Percentiles rank a stretch among this genome's conserved stretches.
phyloP scores from a whole-genome alignment of 2,113 vertebrate genomes.

The Porphyrio hochstetteri region DNA sequence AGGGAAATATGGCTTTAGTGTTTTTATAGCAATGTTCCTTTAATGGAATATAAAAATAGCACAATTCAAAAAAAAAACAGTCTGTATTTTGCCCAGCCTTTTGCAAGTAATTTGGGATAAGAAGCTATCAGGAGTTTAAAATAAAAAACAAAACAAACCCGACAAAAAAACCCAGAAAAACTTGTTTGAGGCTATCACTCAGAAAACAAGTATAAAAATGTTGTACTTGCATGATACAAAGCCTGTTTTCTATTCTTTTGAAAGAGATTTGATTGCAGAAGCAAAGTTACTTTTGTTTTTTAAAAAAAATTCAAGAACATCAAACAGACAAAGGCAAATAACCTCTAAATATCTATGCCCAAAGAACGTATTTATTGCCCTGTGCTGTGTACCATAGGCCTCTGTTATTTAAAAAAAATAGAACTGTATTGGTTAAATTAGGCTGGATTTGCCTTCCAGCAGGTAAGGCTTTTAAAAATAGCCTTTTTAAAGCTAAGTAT shows the following conservation, averaged over 20 bases:
- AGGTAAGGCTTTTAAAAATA: not conserved
- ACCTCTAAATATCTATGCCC: constrained; percentile 58
- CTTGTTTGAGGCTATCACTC: constrained; percentile 49
- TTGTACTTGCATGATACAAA: constrained; percentile 34
- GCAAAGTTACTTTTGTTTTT: constrained; percentile 15
- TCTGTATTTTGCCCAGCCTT: constrained; percentile 77
- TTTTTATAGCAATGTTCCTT: constrained; percentile 61
- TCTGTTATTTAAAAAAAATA: constrained; percentile 10
- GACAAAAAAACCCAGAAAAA: constrained; percentile 8
- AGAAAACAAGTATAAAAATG: constrained; percentile 43
- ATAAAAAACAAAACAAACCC: not conserved
- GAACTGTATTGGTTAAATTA: constrained; percentile 20
- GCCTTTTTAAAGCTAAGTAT: constrained; percentile 57
- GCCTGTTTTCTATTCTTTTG: constrained; percentile 8
- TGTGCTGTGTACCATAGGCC: constrained; percentile 53
- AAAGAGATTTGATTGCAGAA: constrained; percentile 5
- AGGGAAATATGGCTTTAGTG: constrained; percentile 67
- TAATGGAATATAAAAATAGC: constrained; percentile 55
- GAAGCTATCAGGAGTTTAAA: constrained; percentile 74
- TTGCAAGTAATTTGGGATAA: constrained; percentile 77
- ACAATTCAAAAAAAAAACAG: constrained; percentile 20
- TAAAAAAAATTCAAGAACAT: constrained; percentile 15
- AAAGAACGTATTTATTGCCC: constrained; percentile 71
- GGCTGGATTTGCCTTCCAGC: constrained; percentile 38
- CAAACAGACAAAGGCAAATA: constrained; percentile 37